Conservation (phyloP, 2,888 invertebrate genomes). For the Galeruca laticollis region DNA sequence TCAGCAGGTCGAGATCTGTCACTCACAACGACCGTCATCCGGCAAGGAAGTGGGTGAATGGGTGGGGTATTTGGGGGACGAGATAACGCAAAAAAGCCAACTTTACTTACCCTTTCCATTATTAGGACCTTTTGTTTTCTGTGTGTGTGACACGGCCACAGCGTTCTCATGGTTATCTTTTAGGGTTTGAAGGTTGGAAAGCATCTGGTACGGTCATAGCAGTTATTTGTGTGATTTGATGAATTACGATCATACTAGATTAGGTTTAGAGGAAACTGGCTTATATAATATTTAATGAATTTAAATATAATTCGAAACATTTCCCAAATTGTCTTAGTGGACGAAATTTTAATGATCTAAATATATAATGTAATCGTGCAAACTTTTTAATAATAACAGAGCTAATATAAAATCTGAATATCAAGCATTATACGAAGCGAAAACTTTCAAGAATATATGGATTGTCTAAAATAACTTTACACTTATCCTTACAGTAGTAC, state of each 20-base stretch:
- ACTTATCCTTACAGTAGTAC: no score
- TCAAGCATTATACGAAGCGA: no score
- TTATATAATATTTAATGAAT: neutral
- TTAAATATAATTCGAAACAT: neutral
- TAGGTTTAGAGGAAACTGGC: neutral
- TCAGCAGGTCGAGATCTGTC: slow-evolving; percentile 67
- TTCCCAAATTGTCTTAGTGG: no score
- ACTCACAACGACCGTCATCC: slow-evolving; percentile 65
- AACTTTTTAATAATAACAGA: no score
- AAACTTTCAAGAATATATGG: no score
- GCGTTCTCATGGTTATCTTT: slow-evolving; percentile 34
- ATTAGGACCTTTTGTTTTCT: slow-evolving; percentile 40
- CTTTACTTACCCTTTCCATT: slow-evolving; percentile 39
- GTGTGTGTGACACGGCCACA: slow-evolving; percentile 10
- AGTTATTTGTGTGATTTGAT: slow-evolving; percentile 26
- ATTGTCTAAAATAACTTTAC: no score
- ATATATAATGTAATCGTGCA: no score
- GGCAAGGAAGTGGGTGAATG: slow-evolving; percentile 19
- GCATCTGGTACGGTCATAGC: slow-evolving; percentile 26
- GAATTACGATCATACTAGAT: slow-evolving; percentile 23
- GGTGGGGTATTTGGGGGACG: slow-evolving; percentile 19
- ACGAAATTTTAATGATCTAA: no score
- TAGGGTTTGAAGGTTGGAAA: slow-evolving; percentile 13
- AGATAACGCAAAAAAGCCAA: slow-evolving; percentile 47
- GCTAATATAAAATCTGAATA: no score